Evolutionary conservation across 1,140 invertebrate species (phyloP).

Genomic region (Bilobella aurantiaca): DNA sequence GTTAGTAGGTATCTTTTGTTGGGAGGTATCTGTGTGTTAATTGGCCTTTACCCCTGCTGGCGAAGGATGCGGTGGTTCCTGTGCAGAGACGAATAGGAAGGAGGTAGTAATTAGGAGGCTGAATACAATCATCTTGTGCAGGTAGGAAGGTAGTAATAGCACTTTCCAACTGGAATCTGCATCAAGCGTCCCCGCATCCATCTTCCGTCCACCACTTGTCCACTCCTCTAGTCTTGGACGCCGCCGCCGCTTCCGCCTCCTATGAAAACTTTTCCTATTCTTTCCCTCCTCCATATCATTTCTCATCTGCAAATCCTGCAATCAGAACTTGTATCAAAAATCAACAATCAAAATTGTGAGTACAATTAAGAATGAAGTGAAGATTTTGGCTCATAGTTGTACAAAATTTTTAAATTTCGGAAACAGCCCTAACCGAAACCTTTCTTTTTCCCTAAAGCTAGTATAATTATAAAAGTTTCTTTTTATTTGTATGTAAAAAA

Average conservation of each 20-base stretch:
- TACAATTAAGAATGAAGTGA: not conserved
- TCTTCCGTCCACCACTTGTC: no score
- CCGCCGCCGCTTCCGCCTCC: not conserved
- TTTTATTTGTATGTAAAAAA: no score
- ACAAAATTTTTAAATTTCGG: not conserved
- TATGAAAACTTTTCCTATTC: not conserved
- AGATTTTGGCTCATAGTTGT: not conserved
- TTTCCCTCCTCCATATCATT: not conserved
- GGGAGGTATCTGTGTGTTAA: no score
- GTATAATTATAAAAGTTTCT: no score
- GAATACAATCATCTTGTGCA: not conserved
- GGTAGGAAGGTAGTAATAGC: not conserved
- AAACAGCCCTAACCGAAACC: not conserved
- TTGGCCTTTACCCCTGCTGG: constrained; percentile 10
- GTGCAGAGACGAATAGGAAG: not conserved
- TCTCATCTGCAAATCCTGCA: no score
- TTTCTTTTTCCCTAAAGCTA: no score
- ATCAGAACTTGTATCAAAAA: not conserved
- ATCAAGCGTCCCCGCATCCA: no score
- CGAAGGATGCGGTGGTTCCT: constrained; percentile 8
- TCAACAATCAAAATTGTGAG: not conserved
- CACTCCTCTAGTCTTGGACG: no score
- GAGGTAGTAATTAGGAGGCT: not conserved
- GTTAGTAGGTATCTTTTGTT: no score
- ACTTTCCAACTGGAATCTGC: not conserved